phyloP scores from a whole-genome alignment of 2,797 vertebrate species.

The Hemibagrus guttatus region DNA sequence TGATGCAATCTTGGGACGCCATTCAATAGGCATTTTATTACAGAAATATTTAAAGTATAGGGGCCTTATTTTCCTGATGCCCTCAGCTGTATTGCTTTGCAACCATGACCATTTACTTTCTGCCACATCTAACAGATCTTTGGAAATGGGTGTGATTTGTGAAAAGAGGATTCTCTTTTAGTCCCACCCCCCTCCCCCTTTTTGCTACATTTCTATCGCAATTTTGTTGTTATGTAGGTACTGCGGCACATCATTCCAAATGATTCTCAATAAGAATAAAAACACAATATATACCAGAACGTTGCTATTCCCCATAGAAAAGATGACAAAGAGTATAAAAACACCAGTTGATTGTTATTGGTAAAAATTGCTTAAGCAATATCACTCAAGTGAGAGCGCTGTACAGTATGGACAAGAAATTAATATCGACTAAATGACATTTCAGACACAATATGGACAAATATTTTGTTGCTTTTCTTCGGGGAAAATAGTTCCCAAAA shows the following conservation, averaged over 20 bases:
- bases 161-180: constrained; percentile 23
- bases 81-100: not conserved
- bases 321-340: not conserved
- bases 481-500: not conserved
- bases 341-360: not conserved
- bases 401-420: not conserved
- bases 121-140: constrained; percentile 21
- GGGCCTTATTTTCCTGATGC: not conserved
- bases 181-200: too few relatives aligned
- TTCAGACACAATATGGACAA: not conserved
- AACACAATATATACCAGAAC: not conserved
- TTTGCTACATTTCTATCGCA: not conserved
- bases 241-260: not conserved
- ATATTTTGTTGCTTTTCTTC: not conserved
- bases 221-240: not conserved
- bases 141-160: constrained; percentile 29
- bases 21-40: constrained; percentile 19
- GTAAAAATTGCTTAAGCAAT: not conserved
- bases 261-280: not conserved
- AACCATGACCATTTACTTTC: not conserved
- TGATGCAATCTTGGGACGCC: not conserved
- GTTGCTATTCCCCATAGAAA: not conserved
- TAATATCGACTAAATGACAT: not conserved
- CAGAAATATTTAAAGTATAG: not conserved
- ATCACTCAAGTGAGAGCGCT: not conserved